A percentile compares a stretch with the other conserved stretches of the same genome.
These are phyloP conservation scores for Temnopleurus reevesii DNA, from an alignment of 53 echinoderm and acorn worm species.

Conservation along the genomic window DNA sequence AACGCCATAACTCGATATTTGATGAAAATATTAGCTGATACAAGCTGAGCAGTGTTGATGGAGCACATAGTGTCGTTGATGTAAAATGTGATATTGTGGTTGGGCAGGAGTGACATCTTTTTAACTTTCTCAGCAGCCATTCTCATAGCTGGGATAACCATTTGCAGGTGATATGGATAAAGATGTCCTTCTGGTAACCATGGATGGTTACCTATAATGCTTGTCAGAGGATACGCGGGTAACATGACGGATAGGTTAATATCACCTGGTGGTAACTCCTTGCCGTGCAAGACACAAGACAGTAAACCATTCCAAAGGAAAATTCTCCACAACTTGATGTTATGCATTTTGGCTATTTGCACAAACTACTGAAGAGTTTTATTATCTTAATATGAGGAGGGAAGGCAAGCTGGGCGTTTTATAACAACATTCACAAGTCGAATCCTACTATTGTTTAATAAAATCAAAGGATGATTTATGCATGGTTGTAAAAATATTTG, in stretches of 20 bases:
- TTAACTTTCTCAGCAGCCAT: slow-evolving; percentile 66
- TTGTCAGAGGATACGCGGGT: slow-evolving; percentile 44
- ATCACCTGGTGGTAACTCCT: neutral
- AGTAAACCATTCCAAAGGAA: neutral
- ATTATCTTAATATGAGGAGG: no score
- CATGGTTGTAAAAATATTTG: no score
- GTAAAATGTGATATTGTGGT: slow-evolving; percentile 32
- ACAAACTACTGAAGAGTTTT: no score
- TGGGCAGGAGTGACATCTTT: slow-evolving; percentile 21
- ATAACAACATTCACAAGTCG: no score
- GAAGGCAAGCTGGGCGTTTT: no score
- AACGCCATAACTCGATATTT: slow-evolving; percentile 62
- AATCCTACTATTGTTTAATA: no score
- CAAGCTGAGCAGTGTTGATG: slow-evolving; percentile 44
- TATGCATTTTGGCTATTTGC: no score
- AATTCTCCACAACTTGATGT: no score
- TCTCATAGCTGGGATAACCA: slow-evolving; percentile 74
- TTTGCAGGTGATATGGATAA: slow-evolving; percentile 77
- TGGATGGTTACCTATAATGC: neutral
- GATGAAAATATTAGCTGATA: slow-evolving; percentile 60
- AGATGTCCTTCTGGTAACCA: slow-evolving; percentile 13
- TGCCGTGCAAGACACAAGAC: neutral
- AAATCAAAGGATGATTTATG: no score
- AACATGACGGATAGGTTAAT: slow-evolving; percentile 46
- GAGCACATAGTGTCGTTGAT: slow-evolving; percentile 58